Evolutionary conservation across 2,113 vertebrate species (phyloP), one percentile per base, ranked within the genome.

Genomic region (Bos indicus): DNA sequence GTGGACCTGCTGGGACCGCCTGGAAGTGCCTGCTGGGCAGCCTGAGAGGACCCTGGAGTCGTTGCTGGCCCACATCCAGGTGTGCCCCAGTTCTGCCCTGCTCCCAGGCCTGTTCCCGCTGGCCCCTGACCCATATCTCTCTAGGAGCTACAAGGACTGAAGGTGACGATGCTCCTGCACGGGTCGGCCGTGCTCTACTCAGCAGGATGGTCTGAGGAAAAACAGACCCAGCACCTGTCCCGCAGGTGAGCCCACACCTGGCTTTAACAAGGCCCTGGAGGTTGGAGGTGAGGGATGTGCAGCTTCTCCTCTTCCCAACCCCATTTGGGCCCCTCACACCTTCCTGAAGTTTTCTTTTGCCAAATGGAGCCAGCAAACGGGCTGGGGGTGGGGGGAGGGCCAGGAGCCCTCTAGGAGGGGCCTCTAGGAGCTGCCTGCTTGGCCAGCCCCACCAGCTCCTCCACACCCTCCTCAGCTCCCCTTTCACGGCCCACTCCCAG

Each of bases 41-140:
- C 98, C 99, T 92, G 99, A 99, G 92, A 98, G 99, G 99, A 99
- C 98, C 2, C 98, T 99, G 98, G 97, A 98, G 91, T 99, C 98
- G 10, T 98, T 99, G 96, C 91, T 99, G 96, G 97, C 98, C 96
- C 89, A 99, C 98, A 97, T 99, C 89, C 98, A 99, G 99, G 99
- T 99, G 92, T 98, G 95, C 51, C 51, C 30, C 43, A 2, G 21
- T 25, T 86, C 87, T 33, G 11, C 51, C 30, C 82, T 12, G 16
- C 10, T 16, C 57, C 43, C 54, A 40, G 59, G 14, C 46, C 48
- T 57, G 40, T 88, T 52, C 78, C 36, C 40, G 33, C 46, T 13
- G 90, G 77, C 43, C 3, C 57, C 86, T 95, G 59, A 88, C 77
- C 25, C 62, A 0, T 90, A 15, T 97, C 33, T 94, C 94, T 95